These are phyloP conservation scores for Callitettix versicolor DNA, from an alignment of 1,140 invertebrate species.

Conservation along the genomic window DNA sequence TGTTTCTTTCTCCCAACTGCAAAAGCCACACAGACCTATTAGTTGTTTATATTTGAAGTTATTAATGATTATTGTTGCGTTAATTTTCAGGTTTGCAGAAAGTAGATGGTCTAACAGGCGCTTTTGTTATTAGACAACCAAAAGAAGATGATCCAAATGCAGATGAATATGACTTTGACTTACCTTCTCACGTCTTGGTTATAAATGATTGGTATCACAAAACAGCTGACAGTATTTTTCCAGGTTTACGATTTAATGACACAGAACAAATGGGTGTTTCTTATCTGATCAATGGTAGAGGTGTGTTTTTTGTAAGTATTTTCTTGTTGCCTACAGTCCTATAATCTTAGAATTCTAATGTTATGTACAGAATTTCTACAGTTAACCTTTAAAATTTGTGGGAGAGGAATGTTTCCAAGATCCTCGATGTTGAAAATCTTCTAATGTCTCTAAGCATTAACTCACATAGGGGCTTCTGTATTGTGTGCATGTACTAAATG, in stretches of 20 bases:
- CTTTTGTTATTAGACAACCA: constrained; percentile 35
- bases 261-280: constrained; percentile 34
- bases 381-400: too few species aligned
- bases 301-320: constrained; percentile 20
- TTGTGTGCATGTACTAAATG: too few species aligned
- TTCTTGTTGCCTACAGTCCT: not conserved
- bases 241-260: constrained; percentile 6
- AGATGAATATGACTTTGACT: constrained; percentile 30
- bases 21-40: too few species aligned
- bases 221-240: constrained; percentile 24
- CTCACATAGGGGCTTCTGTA: too few species aligned
- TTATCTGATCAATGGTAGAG: constrained; percentile 39
- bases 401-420: too few species aligned
- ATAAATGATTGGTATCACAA: constrained; percentile 17
- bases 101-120: constrained; percentile 27
- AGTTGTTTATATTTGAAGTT: too few species aligned
- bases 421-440: too few species aligned
- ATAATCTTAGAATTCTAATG: not conserved
- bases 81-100: constrained; percentile 22
- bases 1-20: too few species aligned
- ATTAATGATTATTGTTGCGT: too few species aligned
- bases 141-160: constrained; percentile 29
- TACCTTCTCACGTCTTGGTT: constrained; percentile 21
- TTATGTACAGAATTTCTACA: not conserved
- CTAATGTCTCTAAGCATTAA: too few species aligned